phyloP scores from a whole-genome alignment of 2,888 invertebrate genomes.

The Drosophila dives region DNA sequence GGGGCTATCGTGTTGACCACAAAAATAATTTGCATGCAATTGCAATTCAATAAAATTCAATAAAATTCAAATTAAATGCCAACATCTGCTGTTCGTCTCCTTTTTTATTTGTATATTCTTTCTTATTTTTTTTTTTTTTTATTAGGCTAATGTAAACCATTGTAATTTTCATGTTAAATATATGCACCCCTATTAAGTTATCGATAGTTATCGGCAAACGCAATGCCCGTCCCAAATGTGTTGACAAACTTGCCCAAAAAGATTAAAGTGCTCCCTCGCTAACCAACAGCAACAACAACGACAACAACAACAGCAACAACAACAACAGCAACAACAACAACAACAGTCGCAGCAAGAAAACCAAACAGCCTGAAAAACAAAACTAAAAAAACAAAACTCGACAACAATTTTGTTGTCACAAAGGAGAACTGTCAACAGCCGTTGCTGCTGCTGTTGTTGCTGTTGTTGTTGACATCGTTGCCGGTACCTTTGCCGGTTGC shows the following conservation, averaged over 20 bases:
- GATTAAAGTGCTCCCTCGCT: constrained; percentile 41
- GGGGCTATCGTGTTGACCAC: background rate
- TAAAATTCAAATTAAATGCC: constrained; percentile 71
- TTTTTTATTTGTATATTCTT: background rate
- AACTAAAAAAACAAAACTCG: constrained; percentile 35
- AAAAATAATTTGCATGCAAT: constrained; percentile 70
- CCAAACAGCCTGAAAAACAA: constrained; percentile 7
- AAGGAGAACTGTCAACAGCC: constrained; percentile 73
- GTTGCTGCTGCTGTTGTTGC: constrained; percentile 15
- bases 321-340: background rate
- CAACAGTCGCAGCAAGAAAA: background rate
- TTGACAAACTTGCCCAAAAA: constrained; percentile 70
- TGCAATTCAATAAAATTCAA: constrained; percentile 75
- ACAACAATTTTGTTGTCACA: constrained; percentile 77
- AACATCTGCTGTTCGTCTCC: constrained; percentile 36
- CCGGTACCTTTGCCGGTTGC: constrained; percentile 55
- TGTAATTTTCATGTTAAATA: constrained; percentile 46
- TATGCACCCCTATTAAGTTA: constrained; percentile 57
- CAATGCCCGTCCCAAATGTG: constrained; percentile 62
- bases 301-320: constrained; percentile 3
- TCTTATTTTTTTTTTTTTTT: background rate
- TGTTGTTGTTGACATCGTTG: constrained; percentile 27
- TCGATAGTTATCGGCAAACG: constrained; percentile 63
- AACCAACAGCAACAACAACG: background rate
- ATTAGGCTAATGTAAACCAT: constrained; percentile 33